A percentile compares a stretch with the other conserved stretches of the same genome.
phyloP scores from a whole-genome alignment of 2,797 vertebrate genomes.

The Urocyon cinereoargenteus region DNA sequence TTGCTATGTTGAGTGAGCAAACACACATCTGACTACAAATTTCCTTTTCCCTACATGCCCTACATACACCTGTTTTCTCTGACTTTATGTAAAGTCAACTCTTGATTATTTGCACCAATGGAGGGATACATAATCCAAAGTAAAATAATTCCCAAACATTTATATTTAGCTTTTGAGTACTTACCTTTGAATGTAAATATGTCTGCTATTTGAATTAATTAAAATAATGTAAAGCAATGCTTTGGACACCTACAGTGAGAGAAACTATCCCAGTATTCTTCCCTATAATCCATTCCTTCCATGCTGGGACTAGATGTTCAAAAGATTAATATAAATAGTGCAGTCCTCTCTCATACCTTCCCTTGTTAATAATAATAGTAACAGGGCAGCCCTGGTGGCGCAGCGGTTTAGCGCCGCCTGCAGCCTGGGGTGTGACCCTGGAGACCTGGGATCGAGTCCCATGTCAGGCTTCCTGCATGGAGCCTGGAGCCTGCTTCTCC shows the following conservation, averaged over 20 bases:
- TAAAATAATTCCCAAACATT: constrained; percentile 38
- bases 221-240: constrained; percentile 31
- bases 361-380: neutral
- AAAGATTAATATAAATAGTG: neutral
- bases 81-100: constrained; percentile 21
- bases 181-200: constrained; percentile 32
- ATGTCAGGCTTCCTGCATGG: no score
- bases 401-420: no score
- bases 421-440: no score
- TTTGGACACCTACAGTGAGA: neutral
- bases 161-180: constrained; percentile 44
- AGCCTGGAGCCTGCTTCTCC: no score
- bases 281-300: constrained; percentile 24
- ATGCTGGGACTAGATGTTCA: constrained; percentile 14
- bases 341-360: neutral
- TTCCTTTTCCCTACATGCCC: constrained; percentile 24
- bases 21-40: constrained; percentile 35
- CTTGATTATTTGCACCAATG: constrained; percentile 2
- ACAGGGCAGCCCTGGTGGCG: no score
- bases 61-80: constrained; percentile 18
- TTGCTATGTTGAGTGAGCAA: constrained; percentile 19
- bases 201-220: constrained; percentile 46
- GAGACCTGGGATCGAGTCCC: no score
- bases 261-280: neutral
- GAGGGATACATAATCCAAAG: constrained; percentile 32